Percentiles rank a stretch among this genome's conserved stretches.
Conservation (phyloP, 2,797 vertebrate genomes). For the Squalus acanthias region DNA sequence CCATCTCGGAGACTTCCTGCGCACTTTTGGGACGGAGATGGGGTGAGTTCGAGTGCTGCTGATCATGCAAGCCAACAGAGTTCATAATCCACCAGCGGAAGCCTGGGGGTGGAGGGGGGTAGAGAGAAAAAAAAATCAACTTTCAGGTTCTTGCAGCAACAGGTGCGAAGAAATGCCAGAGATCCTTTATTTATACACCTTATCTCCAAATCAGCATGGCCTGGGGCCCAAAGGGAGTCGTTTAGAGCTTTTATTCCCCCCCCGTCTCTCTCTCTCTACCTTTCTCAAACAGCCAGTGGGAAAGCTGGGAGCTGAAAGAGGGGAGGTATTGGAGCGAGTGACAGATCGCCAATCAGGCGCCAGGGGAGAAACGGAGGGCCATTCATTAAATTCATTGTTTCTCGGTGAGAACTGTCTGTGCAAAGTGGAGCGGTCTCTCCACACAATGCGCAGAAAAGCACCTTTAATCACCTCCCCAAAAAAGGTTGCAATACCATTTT, state of each 20-base stretch:
- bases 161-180: conserved; percentile 41
- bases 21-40: conserved; percentile 61
- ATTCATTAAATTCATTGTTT: background rate
- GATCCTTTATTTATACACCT: conserved; percentile 42
- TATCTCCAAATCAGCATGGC: background rate
- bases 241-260: background rate
- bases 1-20: conserved; percentile 76
- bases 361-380: background rate
- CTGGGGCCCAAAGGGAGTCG: background rate
- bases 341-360: conserved; percentile 40
- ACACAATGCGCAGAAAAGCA: background rate
- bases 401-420: background rate
- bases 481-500: background rate
- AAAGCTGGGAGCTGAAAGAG: conserved; percentile 39
- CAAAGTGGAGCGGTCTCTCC: background rate
- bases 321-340: background rate
- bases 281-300: conserved; percentile 40
- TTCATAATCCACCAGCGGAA: conserved; percentile 10
- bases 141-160: conserved; percentile 40
- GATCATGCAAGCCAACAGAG: background rate
- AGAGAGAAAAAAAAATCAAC: background rate
- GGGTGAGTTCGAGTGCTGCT: background rate
- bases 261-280: background rate
- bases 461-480: background rate
- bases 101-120: background rate